Percentiles rank a stretch among this genome's conserved stretches.
Evolutionary conservation across 1,140 invertebrate species (phyloP).

Genomic region (Pachyrhynchus sulphureomaculatus): DNA sequence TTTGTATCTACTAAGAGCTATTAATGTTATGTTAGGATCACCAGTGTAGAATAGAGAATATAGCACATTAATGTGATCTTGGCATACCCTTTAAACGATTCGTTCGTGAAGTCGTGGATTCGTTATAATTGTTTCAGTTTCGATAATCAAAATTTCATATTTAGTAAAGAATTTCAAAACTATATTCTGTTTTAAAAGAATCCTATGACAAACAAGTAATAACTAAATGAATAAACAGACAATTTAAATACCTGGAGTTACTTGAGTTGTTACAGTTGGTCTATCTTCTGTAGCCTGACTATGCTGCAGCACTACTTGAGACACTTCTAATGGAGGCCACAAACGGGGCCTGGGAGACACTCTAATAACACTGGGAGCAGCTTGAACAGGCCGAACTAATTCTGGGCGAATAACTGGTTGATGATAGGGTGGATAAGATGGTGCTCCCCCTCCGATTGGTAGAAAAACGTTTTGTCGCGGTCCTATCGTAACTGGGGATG

Average conservation of each 20-base stretch:
- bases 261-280: neutral
- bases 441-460: slow-evolving; percentile 64
- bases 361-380: slow-evolving; percentile 30
- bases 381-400: slow-evolving; percentile 30
- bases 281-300: neutral
- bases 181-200: no score
- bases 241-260: slow-evolving; percentile 8
- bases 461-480: slow-evolving; percentile 79
- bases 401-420: slow-evolving; percentile 36
- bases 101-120: no score
- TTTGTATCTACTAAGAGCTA: no score
- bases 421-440: slow-evolving; percentile 34
- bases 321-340: slow-evolving; percentile 17
- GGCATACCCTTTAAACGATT: no score
- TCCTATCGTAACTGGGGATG: slow-evolving; percentile 64
- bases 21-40: no score
- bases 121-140: no score
- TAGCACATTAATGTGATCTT: no score
- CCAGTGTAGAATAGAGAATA: no score
- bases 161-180: no score
- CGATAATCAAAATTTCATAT: no score
- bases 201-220: no score
- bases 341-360: slow-evolving; percentile 30
- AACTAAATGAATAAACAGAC: no score
- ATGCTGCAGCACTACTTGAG: slow-evolving; percentile 16